phyloP scores from a whole-genome alignment of 2,888 invertebrate genomes.

The Ceraclea dissimilis region DNA sequence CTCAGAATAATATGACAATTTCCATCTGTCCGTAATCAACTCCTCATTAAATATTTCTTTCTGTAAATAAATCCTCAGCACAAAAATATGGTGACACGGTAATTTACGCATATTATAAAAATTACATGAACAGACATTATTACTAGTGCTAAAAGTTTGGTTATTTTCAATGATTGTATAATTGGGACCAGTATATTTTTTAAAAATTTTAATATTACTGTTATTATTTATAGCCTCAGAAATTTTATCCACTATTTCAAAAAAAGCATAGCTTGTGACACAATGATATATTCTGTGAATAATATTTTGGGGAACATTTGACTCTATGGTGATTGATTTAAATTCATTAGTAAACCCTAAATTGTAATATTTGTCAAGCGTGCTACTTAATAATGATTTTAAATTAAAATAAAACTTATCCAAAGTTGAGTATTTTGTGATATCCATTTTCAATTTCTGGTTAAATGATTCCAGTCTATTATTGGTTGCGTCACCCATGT shows the following conservation, averaged over 20 bases:
- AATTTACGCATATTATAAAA: not conserved
- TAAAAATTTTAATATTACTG: not conserved
- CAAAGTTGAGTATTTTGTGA: not conserved
- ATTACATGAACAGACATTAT: not conserved
- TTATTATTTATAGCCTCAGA: not conserved
- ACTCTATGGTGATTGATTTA: not conserved
- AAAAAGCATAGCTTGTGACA: not conserved
- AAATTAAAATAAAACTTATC: not conserved
- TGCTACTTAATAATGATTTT: constrained; percentile 2
- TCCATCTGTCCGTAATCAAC: not conserved
- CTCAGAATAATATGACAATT: not conserved
- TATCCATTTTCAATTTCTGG: constrained; percentile 2
- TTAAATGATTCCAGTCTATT: constrained; percentile 5
- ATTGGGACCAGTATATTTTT: not conserved
- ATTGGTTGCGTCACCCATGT: constrained; percentile 6
- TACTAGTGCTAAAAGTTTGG: not conserved
- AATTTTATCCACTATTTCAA: not conserved
- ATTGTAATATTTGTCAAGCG: not conserved
- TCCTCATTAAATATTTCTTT: not conserved
- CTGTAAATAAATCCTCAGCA: not conserved
- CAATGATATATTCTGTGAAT: not conserved
- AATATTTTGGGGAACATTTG: not conserved
- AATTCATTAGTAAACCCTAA: not conserved
- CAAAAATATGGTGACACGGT: not conserved
- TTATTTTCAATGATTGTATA: not conserved